Evolutionary conservation across 2,113 vertebrate species (phyloP).

Genomic region (Prionailurus bengalensis): DNA sequence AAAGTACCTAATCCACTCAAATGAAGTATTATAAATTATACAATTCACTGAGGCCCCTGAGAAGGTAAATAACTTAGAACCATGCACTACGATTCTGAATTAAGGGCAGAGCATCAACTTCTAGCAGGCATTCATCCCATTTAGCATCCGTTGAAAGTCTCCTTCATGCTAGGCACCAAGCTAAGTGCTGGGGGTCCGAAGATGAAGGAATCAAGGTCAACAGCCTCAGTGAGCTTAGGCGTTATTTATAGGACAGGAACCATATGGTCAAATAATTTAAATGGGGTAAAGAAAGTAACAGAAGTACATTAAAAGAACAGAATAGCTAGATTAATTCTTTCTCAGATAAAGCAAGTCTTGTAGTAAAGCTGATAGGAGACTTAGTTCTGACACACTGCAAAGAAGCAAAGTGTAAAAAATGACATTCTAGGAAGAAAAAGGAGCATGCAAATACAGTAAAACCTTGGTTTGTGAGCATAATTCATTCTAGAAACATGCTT

Average conservation of each 20-base stretch:
- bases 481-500: too few relatives aligned
- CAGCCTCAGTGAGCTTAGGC: background rate
- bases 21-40: background rate
- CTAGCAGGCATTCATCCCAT: background rate
- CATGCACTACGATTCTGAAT: background rate
- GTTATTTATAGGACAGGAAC: background rate
- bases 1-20: background rate
- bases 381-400: background rate
- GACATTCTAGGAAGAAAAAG: slow-evolving; percentile 11
- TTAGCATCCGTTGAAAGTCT: background rate
- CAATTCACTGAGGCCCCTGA: background rate
- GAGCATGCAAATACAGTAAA: background rate
- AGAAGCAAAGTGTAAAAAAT: background rate
- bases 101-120: background rate
- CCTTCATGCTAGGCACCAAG: background rate
- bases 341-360: slow-evolving; percentile 21
- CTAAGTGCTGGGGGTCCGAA: background rate
- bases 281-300: background rate
- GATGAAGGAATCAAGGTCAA: background rate
- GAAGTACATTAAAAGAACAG: background rate
- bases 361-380: background rate
- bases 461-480: too few relatives aligned
- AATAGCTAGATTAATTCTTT: slow-evolving; percentile 22
- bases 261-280: background rate
- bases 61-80: slow-evolving; percentile 17